A percentile compares a stretch with the other conserved stretches of the same genome.
These are phyloP conservation scores for Styela clava DNA, from an alignment of 23 tunicate genomes.

Conservation along the genomic window DNA sequence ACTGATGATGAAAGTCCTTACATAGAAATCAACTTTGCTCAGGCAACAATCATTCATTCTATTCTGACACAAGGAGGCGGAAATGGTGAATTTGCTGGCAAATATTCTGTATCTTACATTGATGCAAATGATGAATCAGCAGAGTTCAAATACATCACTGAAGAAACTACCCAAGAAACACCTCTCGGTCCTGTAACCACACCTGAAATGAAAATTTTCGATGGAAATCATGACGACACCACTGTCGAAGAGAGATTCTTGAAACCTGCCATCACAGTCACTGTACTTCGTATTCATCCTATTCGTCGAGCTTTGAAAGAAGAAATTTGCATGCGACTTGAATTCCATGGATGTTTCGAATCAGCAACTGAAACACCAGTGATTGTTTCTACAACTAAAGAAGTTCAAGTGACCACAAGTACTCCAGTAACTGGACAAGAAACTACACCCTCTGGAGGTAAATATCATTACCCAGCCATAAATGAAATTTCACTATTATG, in stretches of 20 bases:
- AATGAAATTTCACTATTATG: too few relatives aligned
- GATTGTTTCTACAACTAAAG: slow-evolving; percentile 36
- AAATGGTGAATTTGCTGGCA: slow-evolving; percentile 48
- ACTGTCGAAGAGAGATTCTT: slow-evolving; percentile 49
- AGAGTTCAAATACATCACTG: slow-evolving; percentile 13
- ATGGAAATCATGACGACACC: slow-evolving; percentile 55
- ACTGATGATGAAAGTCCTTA: slow-evolving; percentile 50
- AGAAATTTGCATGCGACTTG: slow-evolving; percentile 47
- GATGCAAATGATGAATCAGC: slow-evolving; percentile 27
- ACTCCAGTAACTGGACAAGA: not conserved
- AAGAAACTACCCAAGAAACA: not conserved
- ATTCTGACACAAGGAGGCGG: slow-evolving; percentile 79
- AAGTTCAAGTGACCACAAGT: slow-evolving; percentile 14
- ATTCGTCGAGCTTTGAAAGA: slow-evolving; percentile 29
- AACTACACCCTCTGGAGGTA: not conserved
- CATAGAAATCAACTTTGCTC: slow-evolving; percentile 41
- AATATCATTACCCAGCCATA: too few relatives aligned
- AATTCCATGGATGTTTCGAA: slow-evolving; percentile 61
- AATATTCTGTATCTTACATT: slow-evolving; percentile 35
- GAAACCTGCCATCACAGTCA: slow-evolving; percentile 24
- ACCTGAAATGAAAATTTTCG: slow-evolving; percentile 9
- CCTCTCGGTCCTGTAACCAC: slow-evolving; percentile 16
- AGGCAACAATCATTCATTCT: slow-evolving; percentile 37
- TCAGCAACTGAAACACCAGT: slow-evolving; percentile 30
- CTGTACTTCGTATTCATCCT: slow-evolving; percentile 46